Percentiles rank a stretch among this genome's conserved stretches.
phyloP scores from a whole-genome alignment of 2,113 vertebrate species.

The Rhagologus leucostigma region DNA sequence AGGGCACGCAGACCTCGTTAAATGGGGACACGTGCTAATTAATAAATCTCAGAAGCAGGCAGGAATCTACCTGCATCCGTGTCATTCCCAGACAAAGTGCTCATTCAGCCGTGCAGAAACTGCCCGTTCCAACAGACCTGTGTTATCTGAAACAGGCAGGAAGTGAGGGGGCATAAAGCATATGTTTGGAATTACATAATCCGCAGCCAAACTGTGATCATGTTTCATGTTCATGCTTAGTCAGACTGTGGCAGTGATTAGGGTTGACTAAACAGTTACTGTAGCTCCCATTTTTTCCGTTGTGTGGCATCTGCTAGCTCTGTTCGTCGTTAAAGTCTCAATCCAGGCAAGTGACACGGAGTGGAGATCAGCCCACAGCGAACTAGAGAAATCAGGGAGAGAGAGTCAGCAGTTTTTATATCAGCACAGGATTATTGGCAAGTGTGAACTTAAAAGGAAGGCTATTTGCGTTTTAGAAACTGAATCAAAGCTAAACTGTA shows the following conservation, averaged over 20 bases:
- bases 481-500: background rate
- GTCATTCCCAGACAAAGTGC: background rate
- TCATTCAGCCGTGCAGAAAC: background rate
- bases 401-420: slow-evolving; percentile 20
- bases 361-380: background rate
- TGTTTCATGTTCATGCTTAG: slow-evolving; percentile 49
- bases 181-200: slow-evolving; percentile 32
- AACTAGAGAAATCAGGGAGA: background rate
- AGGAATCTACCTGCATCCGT: background rate
- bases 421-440: background rate
- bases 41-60: background rate
- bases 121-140: background rate
- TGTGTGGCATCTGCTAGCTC: slow-evolving; percentile 18
- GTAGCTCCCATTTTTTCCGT: slow-evolving; percentile 32
- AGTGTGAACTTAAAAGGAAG: slow-evolving; percentile 22
- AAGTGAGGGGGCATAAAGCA: background rate
- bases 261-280: slow-evolving; percentile 43
- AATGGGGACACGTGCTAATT: slow-evolving; percentile 17
- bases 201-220: background rate
- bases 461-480: slow-evolving; percentile 20
- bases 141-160: background rate
- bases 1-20: slow-evolving; percentile 58
- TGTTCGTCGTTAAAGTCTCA: background rate
- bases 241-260: slow-evolving; percentile 52
- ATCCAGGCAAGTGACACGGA: background rate